phyloP scores from a whole-genome alignment of 2,797 vertebrate genomes.

The Anableps anableps region DNA sequence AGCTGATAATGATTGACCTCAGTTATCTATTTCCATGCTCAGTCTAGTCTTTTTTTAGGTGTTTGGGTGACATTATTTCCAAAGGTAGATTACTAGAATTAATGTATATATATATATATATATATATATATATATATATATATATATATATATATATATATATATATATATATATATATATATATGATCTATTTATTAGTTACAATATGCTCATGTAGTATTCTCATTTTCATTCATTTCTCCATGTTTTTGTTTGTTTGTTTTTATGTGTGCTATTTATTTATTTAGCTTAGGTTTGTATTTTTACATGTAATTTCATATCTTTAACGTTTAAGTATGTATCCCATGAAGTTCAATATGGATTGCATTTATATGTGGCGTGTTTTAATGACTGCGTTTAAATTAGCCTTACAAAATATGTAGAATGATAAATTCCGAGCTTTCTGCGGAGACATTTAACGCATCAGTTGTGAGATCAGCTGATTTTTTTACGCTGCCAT shows the following conservation, averaged over 20 bases:
- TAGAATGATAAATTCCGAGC: neutral
- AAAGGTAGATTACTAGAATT: neutral
- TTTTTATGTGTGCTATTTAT: neutral
- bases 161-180: neutral
- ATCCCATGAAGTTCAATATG: neutral
- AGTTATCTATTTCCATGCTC: neutral
- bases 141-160: neutral
- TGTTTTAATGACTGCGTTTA: neutral
- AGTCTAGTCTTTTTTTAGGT: neutral
- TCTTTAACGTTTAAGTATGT: neutral
- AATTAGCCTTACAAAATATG: neutral
- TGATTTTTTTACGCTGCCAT: conserved; percentile 85
- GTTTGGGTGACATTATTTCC: neutral
- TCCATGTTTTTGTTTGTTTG: neutral
- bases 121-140: neutral
- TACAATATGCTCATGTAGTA: neutral
- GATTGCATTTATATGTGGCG: neutral
- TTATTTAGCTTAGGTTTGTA: neutral
- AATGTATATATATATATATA: neutral
- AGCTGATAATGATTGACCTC: neutral
- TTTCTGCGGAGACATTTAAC: neutral
- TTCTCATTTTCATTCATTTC: neutral
- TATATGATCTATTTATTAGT: neutral
- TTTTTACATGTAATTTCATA: no score
- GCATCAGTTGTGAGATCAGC: conserved; percentile 79